These are phyloP conservation scores for Tetragnatha versicolor DNA, from an alignment of 1,140 invertebrate species.

Conservation along the genomic window DNA sequence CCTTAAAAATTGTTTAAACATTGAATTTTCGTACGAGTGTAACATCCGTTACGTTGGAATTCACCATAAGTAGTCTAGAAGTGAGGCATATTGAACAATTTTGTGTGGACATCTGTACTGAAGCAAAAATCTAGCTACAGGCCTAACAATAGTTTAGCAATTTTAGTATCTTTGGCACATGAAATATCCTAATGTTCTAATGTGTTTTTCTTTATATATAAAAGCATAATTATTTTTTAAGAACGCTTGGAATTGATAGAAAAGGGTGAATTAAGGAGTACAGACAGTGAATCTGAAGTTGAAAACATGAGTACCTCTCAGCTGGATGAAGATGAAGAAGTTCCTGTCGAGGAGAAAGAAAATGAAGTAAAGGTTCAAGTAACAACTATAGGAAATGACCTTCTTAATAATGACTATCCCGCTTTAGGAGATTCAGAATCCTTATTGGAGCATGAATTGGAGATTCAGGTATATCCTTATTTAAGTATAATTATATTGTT, in stretches of 20 bases:
- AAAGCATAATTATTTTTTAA: conserved; percentile 1
- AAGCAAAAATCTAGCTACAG: too few species aligned
- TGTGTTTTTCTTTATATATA: too few species aligned
- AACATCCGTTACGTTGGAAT: too few species aligned
- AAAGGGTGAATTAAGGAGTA: conserved; percentile 51
- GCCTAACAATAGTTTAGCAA: too few species aligned
- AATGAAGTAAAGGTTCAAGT: conserved; percentile 20
- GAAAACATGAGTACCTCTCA: conserved; percentile 29
- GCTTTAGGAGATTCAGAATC: conserved; percentile 8
- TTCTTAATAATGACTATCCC: conserved; percentile 30
- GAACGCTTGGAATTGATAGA: conserved; percentile 55
- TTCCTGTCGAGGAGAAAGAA: conserved; percentile 16
- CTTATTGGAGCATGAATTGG: conserved; percentile 48
- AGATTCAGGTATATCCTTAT: conserved; percentile 50
- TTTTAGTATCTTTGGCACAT: too few species aligned
- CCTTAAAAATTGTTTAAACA: too few species aligned
- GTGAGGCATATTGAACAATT: too few species aligned
- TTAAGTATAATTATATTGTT: not conserved
- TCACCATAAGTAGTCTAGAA: too few species aligned
- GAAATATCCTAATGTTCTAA: too few species aligned
- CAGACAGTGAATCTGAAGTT: conserved; percentile 22
- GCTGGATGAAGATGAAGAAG: not conserved
- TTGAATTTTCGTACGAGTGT: too few species aligned
- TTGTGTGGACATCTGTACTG: too few species aligned
- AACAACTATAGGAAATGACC: conserved; percentile 8